A percentile compares a stretch with the other conserved stretches of the same genome.
Evolutionary conservation across 2,797 vertebrate genomes (phyloP).

Genomic region (Acrossocheilus fasciatus): DNA sequence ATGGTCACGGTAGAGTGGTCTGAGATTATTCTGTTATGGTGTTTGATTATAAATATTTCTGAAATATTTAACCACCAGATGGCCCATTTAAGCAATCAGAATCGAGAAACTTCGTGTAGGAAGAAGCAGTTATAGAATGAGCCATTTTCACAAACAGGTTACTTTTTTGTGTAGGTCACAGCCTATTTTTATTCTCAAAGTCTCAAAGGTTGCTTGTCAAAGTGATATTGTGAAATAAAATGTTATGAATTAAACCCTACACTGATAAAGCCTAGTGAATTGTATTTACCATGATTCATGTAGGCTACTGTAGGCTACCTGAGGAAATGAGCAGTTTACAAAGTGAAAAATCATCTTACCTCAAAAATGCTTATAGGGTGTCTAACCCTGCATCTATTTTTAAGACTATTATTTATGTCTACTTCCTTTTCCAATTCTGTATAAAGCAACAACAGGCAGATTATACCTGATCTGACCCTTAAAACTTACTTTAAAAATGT

Average conservation of each 20-base stretch:
- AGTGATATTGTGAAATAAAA: not conserved
- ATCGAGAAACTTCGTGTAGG: not conserved
- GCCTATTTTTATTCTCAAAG: not conserved
- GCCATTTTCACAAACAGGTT: not conserved
- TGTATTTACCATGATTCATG: not conserved
- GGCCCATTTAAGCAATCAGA: not conserved
- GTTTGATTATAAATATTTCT: not conserved
- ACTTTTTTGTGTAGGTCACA: not conserved
- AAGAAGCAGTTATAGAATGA: not conserved
- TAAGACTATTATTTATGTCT: not conserved
- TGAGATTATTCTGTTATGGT: too few relatives aligned
- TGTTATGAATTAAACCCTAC: not conserved
- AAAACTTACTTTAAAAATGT: not conserved
- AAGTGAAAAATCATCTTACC: not conserved
- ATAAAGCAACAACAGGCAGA: not conserved
- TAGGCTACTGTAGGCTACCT: too few relatives aligned
- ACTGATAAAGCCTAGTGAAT: not conserved
- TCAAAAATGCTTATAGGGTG: not conserved
- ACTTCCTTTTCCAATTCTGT: not conserved
- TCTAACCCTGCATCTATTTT: constrained; percentile 1
- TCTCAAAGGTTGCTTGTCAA: not conserved
- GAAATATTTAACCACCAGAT: not conserved
- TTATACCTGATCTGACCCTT: not conserved
- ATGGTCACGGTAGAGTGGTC: too few relatives aligned
- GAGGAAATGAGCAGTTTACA: not conserved